Evolutionary conservation across 2,888 invertebrate species (phyloP), one percentile per base, ranked within the genome.

Genomic region (Brenthis daphne): DNA sequence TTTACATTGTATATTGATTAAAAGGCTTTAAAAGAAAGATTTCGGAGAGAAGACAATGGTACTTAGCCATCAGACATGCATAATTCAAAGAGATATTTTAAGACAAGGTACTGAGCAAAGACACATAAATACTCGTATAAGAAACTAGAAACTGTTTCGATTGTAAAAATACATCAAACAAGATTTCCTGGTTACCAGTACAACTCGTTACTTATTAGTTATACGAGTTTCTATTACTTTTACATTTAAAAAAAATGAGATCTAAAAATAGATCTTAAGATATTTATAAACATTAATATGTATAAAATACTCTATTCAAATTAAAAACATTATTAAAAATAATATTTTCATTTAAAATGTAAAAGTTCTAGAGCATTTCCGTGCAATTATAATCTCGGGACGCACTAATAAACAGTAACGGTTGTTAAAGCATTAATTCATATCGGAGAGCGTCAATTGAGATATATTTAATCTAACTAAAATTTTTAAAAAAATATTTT

Each of bases 371-470:
- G 73, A 57, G 55, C 24, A 14, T 48, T 33, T 56, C 33, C 64
- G 47, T 54, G 50, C 54, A 57, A 64, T 56, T 66, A 72, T 76
- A 70, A 69, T 68, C 64, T 67, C 75, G 75, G 75, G 76, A 79
- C 76, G 81, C 81, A 78, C 82, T 74, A 76, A 67, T 80, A 73
- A 77, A 65, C 74, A 65, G 74, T 82, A 85, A 85, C 85, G 84
- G 85, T 66, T 67, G 68, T 63, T 68, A 65, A 72, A 69, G 72
- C 70, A 70, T 68, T 64, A 65, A 66, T 64, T 69, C 57, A 57
- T 43, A 67, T 61, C 33, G 55, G 37, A 67, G 33, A 61, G 61
- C 16, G 55, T 37, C 24, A 65, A 48, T 43, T 13, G 37, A 51
- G 57, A 47, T 55, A 24, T 16, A 16, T 16, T 16, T 16, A 16